These are phyloP conservation scores for Diglossa cyanea DNA, from an alignment of 2,797 vertebrate genomes.

Conservation along the genomic window DNA sequence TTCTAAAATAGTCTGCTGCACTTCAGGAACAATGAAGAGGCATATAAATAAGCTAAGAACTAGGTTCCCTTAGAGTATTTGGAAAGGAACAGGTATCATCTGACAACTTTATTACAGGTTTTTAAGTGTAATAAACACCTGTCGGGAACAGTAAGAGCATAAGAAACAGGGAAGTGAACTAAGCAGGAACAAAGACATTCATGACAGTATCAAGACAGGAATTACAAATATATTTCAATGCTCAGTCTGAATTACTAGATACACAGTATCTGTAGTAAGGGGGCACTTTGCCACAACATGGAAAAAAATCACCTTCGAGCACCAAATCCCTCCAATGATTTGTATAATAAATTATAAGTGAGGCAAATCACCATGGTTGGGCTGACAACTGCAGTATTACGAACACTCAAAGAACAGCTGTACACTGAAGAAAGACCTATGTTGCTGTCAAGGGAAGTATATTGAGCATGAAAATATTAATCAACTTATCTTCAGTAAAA, in stretches of 20 bases:
- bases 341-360: neutral
- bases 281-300: neutral
- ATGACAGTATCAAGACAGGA: neutral
- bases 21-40: neutral
- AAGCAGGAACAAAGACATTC: neutral
- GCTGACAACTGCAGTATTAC: neutral
- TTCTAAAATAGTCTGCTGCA: neutral
- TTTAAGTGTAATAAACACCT: neutral
- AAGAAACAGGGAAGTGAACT: neutral
- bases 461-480: neutral
- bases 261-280: neutral
- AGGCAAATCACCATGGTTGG: neutral
- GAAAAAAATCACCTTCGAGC: neutral
- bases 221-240: neutral
- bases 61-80: neutral
- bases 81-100: neutral
- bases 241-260: neutral
- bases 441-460: neutral
- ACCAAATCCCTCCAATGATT: neutral
- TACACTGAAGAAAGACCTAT: neutral
- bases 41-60: neutral
- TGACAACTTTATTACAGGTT: neutral
- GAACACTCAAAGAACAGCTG: neutral
- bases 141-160: neutral
- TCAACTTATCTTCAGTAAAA: neutral